Conservation (phyloP, 2,888 invertebrate species). For the Pimpla rufipes region DNA sequence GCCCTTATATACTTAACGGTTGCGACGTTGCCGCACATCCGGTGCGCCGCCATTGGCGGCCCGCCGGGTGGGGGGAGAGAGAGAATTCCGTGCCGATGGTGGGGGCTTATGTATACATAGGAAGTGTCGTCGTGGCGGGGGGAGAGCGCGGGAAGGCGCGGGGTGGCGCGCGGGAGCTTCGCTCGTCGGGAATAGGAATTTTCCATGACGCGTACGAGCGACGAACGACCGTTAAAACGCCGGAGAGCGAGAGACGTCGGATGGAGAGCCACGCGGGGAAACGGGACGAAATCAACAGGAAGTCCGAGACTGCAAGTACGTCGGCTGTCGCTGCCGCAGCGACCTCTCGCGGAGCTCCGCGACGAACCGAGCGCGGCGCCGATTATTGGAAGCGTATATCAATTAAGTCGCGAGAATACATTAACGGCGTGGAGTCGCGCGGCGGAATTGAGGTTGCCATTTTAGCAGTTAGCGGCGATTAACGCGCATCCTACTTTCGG, state of each 20-base stretch:
- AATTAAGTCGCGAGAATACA: background rate
- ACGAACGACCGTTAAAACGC: constrained; percentile 62
- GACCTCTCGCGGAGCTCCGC: constrained; percentile 56
- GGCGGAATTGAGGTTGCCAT: background rate
- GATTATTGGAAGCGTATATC: background rate
- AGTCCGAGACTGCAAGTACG: constrained; percentile 53
- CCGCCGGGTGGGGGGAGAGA: constrained; percentile 76
- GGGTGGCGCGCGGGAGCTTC: constrained; percentile 63
- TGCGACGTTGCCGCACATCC: constrained; percentile 85
- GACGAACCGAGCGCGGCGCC: background rate
- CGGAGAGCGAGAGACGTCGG: constrained; percentile 35
- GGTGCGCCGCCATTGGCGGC: constrained; percentile 70
- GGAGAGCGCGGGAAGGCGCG: constrained; percentile 60
- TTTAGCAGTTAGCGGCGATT: background rate
- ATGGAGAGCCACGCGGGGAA: constrained; percentile 25
- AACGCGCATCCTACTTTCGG: no score
- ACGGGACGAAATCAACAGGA: constrained; percentile 56
- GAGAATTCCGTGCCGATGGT: constrained; percentile 70
- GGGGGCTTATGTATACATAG: constrained; percentile 77
- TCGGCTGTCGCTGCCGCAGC: constrained; percentile 34
- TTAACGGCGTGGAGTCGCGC: background rate
- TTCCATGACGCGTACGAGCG: constrained; percentile 79
- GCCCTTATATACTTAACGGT: constrained; percentile 82
- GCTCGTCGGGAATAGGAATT: constrained; percentile 80
- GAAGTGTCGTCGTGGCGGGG: constrained; percentile 60